Percentiles rank a stretch among this genome's conserved stretches.
Evolutionary conservation across 1,140 invertebrate species (phyloP).

Genomic region (Zophobas morio): DNA sequence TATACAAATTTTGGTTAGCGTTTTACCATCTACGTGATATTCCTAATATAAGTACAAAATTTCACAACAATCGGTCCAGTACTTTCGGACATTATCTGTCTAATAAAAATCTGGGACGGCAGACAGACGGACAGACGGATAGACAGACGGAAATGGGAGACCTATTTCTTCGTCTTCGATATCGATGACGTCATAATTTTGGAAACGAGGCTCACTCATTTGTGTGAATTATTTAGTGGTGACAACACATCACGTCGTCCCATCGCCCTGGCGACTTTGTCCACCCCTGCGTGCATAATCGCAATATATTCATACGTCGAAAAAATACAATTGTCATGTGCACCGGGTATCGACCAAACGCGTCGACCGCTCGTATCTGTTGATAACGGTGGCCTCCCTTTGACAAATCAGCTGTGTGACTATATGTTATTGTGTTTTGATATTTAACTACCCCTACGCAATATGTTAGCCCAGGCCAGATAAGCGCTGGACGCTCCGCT

Average conservation of each 20-base stretch:
- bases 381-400: slow-evolving; percentile 46
- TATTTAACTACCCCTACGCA: slow-evolving; percentile 63
- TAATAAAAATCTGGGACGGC: too few species aligned
- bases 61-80: too few species aligned
- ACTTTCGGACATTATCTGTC: too few species aligned
- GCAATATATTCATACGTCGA: slow-evolving; percentile 42
- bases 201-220: not conserved
- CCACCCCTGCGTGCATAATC: slow-evolving; percentile 13
- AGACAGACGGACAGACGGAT: too few species aligned
- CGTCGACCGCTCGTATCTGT: slow-evolving; percentile 20
- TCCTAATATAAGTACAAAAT: too few species aligned
- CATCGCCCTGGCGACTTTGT: not conserved
- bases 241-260: not conserved
- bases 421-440: slow-evolving; percentile 63
- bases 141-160: too few species aligned
- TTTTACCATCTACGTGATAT: too few species aligned
- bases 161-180: too few species aligned
- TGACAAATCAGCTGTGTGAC: slow-evolving; percentile 49
- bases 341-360: slow-evolving; percentile 51
- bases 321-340: slow-evolving; percentile 61
- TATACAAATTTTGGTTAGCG: too few species aligned
- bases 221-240: not conserved
- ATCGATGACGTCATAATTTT: too few species aligned
- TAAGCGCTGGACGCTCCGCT: slow-evolving; percentile 52
- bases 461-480: slow-evolving; percentile 59